Percentiles rank a stretch among this genome's conserved stretches.
Evolutionary conservation across 2,797 vertebrate genomes (phyloP).

Genomic region (Cryptoprocta ferox): DNA sequence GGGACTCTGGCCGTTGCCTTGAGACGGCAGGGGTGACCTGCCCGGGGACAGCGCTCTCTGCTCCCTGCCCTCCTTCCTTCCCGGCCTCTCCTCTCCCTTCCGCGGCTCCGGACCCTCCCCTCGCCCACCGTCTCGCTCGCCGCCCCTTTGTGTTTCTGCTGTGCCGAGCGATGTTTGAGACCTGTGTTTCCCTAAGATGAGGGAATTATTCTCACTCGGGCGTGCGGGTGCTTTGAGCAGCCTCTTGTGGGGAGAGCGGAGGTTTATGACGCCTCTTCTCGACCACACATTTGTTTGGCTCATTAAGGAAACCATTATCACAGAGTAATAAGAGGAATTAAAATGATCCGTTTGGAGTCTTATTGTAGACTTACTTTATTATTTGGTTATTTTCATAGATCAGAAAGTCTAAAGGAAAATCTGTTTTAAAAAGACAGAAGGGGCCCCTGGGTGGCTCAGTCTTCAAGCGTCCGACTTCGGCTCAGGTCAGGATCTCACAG

Average conservation of each 20-base stretch:
- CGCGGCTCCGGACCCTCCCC: accelerated
- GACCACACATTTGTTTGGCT: not conserved
- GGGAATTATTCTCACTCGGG: not conserved
- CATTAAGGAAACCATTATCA: not conserved
- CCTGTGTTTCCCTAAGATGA: not conserved
- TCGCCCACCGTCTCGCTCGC: accelerated
- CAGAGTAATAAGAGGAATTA: not conserved
- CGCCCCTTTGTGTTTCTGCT: not conserved
- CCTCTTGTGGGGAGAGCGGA: accelerated
- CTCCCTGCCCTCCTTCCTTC: not conserved
- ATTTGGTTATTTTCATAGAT: not conserved
- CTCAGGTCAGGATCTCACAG: no score
- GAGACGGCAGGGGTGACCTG: slow-evolving; percentile 86
- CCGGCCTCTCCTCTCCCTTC: accelerated
- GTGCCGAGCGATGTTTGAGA: not conserved
- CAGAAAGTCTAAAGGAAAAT: not conserved
- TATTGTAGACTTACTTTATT: not conserved
- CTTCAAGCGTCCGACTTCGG: no score
- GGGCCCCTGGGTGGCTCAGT: no score
- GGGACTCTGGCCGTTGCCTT: slow-evolving; percentile 91
- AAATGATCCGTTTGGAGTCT: not conserved
- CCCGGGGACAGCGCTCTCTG: slow-evolving; percentile 86
- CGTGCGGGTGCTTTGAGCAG: not conserved
- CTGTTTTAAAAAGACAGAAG: not conserved
- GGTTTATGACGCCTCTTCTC: not conserved